These are phyloP conservation scores for Struthidea cinerea DNA, from an alignment of 2,113 vertebrate species.

Conservation along the genomic window DNA sequence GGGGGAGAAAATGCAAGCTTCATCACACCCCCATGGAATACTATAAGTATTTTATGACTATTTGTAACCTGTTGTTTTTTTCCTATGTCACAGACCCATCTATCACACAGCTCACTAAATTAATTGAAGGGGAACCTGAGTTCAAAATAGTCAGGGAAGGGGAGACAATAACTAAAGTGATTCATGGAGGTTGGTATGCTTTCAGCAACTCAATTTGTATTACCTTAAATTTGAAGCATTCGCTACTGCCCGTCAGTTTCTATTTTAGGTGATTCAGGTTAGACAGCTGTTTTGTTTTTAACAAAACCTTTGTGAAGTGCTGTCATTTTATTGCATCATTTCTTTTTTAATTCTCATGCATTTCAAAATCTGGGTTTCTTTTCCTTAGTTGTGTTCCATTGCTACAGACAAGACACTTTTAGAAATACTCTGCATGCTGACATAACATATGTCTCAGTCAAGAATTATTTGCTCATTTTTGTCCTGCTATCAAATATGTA, in stretches of 20 bases:
- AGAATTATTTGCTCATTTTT: neutral
- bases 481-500: neutral
- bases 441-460: neutral
- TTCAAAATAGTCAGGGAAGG: slow-evolving; percentile 74
- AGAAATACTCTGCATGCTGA: neutral
- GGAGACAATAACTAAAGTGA: slow-evolving; percentile 75
- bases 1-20: neutral
- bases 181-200: slow-evolving; percentile 70
- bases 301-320: neutral
- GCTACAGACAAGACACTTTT: neutral
- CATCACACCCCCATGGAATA: neutral
- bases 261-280: neutral
- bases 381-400: neutral
- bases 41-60: neutral
- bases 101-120: slow-evolving; percentile 71
- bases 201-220: neutral
- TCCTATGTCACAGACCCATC: slow-evolving; percentile 65
- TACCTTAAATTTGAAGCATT: neutral
- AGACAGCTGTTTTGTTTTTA: neutral
- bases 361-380: neutral
- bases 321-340: neutral
- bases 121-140: slow-evolving; percentile 76
- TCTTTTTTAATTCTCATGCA: neutral
- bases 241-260: neutral
- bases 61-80: neutral